Evolutionary conservation across 2,888 invertebrate species (phyloP), one percentile per base, ranked within the genome.

Genomic region (Drosophila prolongata): DNA sequence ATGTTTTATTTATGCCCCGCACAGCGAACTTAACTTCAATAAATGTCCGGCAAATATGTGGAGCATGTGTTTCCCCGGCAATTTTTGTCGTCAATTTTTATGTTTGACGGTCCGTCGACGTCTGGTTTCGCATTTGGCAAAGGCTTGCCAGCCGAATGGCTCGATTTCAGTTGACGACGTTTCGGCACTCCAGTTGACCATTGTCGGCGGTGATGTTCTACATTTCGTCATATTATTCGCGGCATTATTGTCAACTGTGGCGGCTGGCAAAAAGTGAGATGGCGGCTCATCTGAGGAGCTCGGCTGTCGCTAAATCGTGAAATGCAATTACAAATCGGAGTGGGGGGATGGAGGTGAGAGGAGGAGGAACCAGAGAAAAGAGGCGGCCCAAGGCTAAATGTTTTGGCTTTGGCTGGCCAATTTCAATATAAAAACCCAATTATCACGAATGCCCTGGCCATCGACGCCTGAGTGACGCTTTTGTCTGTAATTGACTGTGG

Each of bases 1-100:
- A 92, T 92, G 92, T 92, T 92, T 92, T 92, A 92, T 92, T 92
- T 92, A 92, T 92, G 92, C 91, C 89, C 90, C 90, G 80, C 84
- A 84, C 88, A 89, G 65, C 88, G 91, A 92, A 92, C 91, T 92
- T 92, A 92, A 91, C 92, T 92, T 86, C 92, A 92, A 92, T 92
- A 92, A 92, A 92, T 91, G 92, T 92, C 92, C 91, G 87, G 89
- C 89, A 91, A 91, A 91, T 91, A 92, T 92, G 92, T 92, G 91
- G 91, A 92, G 92, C 92, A 92, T 92, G 92, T 92, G 92, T 92
- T 92, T 66, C 91, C 91, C 90, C 88, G 83, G 85, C 90, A 90
- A 91, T 89, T 91, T 91, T 90, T 89, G 87, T 91, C 90, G 91
- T 82, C 82, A 80, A 84, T 81, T 91, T 89, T 90, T 88, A 90